Conservation (phyloP, 2,888 invertebrate genomes). For the Ferdinandea cuprea region DNA sequence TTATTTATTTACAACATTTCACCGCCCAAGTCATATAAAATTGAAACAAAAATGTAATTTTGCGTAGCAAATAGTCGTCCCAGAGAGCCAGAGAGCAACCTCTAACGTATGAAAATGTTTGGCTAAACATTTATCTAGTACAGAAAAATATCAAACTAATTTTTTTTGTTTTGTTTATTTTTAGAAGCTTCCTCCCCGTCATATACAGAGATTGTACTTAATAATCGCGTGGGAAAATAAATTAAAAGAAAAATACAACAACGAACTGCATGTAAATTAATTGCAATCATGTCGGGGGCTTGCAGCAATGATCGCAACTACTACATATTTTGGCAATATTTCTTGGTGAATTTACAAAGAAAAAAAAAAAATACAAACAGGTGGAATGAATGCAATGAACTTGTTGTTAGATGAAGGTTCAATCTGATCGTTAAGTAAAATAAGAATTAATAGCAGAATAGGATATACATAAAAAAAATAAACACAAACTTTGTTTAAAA, state of each 20-base stretch:
- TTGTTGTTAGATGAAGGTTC: constrained; percentile 7
- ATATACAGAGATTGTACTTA: constrained; percentile 28
- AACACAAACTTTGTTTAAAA: constrained; percentile 72
- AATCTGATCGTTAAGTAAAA: constrained; percentile 25
- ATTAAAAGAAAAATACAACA: constrained; percentile 6
- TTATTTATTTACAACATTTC: constrained; percentile 43
- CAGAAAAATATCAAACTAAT: not conserved
- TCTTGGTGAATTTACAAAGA: not conserved
- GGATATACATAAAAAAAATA: constrained; percentile 18
- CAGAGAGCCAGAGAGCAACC: constrained; percentile 1
- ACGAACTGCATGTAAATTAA: constrained; percentile 34
- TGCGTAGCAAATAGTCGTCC: constrained; percentile 7
- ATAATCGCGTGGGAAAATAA: constrained; percentile 54
- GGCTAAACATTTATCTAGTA: constrained; percentile 50
- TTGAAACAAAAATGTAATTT: constrained; percentile 20
- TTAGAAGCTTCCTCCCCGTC: constrained; percentile 16
- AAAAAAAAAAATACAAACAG: constrained; percentile 14
- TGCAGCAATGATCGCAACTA: constrained; percentile 23
- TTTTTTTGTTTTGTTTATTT: constrained; percentile 13
- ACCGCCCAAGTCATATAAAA: constrained; percentile 32
- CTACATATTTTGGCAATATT: constrained; percentile 17
- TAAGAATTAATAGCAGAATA: not conserved
- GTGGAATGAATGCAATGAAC: constrained; percentile 34
- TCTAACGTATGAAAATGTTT: constrained; percentile 27
- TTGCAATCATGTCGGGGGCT: constrained; percentile 49